phyloP scores from a whole-genome alignment of 37 sponge, comb jelly and placozoan genomes.

The Oopsacas minuta region DNA sequence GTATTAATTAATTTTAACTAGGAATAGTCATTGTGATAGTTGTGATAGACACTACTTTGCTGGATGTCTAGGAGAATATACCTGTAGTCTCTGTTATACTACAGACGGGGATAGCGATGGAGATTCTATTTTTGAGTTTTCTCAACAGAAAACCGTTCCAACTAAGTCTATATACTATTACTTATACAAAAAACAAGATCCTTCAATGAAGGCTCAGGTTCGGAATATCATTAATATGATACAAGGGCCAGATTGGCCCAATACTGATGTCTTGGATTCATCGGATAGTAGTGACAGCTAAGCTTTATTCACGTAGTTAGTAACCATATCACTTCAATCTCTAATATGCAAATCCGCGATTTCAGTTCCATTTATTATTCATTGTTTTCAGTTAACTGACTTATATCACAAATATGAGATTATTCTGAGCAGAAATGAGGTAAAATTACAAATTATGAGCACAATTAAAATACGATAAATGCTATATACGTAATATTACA shows the following conservation, averaged over 20 bases:
- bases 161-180: background rate
- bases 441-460: too few relatives aligned
- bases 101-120: background rate
- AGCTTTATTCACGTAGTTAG: too few relatives aligned
- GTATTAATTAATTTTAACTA: background rate
- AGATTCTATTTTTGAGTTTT: background rate
- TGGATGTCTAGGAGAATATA: background rate
- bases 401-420: too few relatives aligned
- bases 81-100: background rate
- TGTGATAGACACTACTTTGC: background rate
- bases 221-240: background rate
- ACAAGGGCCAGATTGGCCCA: background rate
- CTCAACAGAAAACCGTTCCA: background rate
- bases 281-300: too few relatives aligned
- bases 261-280: too few relatives aligned
- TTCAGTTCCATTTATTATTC: too few relatives aligned
- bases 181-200: background rate
- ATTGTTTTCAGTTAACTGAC: too few relatives aligned
- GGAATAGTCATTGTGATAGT: background rate
- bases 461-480: too few relatives aligned
- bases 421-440: too few relatives aligned
- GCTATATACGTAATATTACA: too few relatives aligned
- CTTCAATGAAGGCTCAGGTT: background rate
- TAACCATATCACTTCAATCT: too few relatives aligned
- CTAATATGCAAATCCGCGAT: too few relatives aligned